Base-by-base conservation (phyloP, 2,888 invertebrate species). In the Nebria salina region DNA sequence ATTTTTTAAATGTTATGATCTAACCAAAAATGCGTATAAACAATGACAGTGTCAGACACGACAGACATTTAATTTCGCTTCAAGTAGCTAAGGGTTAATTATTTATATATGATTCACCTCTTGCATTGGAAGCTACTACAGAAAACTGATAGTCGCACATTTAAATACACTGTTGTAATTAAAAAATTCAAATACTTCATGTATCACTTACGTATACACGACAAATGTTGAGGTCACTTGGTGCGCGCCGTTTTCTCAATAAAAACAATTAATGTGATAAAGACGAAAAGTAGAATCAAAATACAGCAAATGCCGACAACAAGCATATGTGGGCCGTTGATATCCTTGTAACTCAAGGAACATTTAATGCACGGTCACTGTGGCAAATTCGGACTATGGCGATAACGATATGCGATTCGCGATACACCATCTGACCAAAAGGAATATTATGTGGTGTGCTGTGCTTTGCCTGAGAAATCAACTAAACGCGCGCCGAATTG, bases 281-380 rank as follows among this genome's bases (percentile, higher is more conserved):
- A 95, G 84, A 95, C 95, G 85, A 94, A 93, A 87, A 95, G 90
- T 84, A 95, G 91, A 88, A 95, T 94, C 86, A 95, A 91, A 87
- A 95, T 95, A 89, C 95, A 95, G 90, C 95, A 95, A 85, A 95
- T 95, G 86, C 95, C 95, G 86, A 95, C 95, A 83, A 95, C 95
- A 87, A 95, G 94, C 95, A 95, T 95, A 86, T 86, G 89, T 11
- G 54, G 8, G 54, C 54, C 54, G 54, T 54, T 72, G 88, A 6
- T 70, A 13, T 1, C 4, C 0, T 4, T 1, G 70, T 20, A 68
- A 43, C 7, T 6, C 9, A 5, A 34, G 54, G 54, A 8, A 54
- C 54, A 54, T 7, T 13, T 54, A 54, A 7, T 25, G 25, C 26
- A 70, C 20, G 25, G 11, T 6, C 70, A 20, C 70, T 1, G 86